phyloP scores from a whole-genome alignment of 2,113 vertebrate genomes.

The Cyphomyrus plagiostoma region DNA sequence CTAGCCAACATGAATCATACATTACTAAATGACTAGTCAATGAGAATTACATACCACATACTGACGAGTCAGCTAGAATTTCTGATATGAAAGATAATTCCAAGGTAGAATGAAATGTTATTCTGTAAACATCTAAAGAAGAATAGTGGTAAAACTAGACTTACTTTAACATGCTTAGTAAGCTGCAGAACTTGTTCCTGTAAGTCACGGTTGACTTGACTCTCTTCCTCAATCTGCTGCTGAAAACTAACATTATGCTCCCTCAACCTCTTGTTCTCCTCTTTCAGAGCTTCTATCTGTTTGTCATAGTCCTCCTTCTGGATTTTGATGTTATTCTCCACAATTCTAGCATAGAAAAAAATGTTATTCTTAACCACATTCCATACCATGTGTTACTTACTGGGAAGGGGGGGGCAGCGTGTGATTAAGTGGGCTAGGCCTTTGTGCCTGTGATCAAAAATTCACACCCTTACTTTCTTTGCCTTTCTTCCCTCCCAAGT shows the following conservation, averaged over 20 bases:
- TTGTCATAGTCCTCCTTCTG: conserved; percentile 73
- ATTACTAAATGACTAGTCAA: neutral
- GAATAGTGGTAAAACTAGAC: neutral
- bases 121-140: neutral
- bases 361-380: neutral
- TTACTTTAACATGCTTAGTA: conserved; percentile 72
- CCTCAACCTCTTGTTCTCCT: conserved; percentile 67
- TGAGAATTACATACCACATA: neutral
- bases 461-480: conserved; percentile 69
- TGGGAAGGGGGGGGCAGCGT: neutral
- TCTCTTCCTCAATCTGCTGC: conserved; percentile 63
- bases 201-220: conserved; percentile 53
- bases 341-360: conserved; percentile 58
- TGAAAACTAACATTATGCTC: conserved; percentile 66
- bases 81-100: neutral
- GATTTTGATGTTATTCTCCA: conserved; percentile 78
- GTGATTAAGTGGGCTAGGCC: neutral
- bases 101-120: neutral
- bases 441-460: neutral
- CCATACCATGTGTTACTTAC: neutral
- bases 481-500: conserved; percentile 73
- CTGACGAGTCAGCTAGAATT: neutral
- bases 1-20: neutral
- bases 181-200: conserved; percentile 75
- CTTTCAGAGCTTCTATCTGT: conserved; percentile 65